phyloP scores from a whole-genome alignment of 2,113 vertebrate species.

The Oceanodroma tethys region DNA sequence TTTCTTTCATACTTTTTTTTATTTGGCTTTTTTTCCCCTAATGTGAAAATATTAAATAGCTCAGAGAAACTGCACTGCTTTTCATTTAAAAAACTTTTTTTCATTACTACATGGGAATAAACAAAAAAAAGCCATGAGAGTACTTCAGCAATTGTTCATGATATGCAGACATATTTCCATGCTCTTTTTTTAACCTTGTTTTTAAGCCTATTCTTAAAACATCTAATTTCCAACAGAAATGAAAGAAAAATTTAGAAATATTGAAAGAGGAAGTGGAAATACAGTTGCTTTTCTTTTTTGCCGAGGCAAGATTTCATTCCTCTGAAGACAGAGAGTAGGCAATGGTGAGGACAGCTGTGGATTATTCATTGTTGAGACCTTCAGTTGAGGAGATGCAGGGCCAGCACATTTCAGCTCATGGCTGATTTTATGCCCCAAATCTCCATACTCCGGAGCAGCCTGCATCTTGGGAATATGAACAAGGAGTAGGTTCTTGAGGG shows the following conservation, averaged over 20 bases:
- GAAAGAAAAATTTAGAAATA: constrained; percentile 24
- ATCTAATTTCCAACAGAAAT: background rate
- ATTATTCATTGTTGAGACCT: background rate
- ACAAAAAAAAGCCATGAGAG: background rate
- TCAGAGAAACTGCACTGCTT: background rate
- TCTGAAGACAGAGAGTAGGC: constrained; percentile 5
- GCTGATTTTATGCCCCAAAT: background rate
- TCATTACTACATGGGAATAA: background rate
- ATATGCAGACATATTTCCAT: background rate
- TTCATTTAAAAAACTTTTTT: background rate
- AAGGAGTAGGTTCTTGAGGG: background rate
- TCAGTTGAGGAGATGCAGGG: background rate
- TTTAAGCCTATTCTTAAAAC: constrained; percentile 5
- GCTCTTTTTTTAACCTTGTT: background rate
- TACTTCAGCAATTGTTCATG: background rate
- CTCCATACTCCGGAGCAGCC: background rate
- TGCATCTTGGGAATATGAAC: background rate
- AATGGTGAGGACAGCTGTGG: constrained; percentile 21
- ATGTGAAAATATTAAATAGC: background rate
- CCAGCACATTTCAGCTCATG: background rate
- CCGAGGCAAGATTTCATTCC: background rate
- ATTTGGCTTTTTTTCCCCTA: background rate
- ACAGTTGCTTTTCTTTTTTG: constrained; percentile 5
- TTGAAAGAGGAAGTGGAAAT: constrained; percentile 16
- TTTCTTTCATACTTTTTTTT: background rate